Evolutionary conservation across 2,888 invertebrate species (phyloP), one percentile per base, ranked within the genome.

Genomic region (Drosophila nr. fundita): DNA sequence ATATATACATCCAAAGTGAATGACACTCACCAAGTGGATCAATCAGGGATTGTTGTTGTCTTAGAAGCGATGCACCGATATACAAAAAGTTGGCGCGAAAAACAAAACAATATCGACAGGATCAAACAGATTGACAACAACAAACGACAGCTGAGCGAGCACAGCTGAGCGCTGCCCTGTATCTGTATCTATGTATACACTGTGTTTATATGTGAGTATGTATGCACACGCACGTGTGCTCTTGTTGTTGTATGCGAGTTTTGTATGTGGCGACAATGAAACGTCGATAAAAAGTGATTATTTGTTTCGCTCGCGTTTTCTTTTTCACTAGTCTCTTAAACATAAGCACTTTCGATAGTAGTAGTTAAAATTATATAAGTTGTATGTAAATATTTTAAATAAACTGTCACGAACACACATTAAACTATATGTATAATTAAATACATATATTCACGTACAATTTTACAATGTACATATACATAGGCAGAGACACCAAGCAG

Each of bases 111-210:
- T 70, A 27, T 57, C 67, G 58, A 71, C 74, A 78, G 84, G 87
- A 78, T 76, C 75, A 73, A 72, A 42, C 68, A 67, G 71, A 78
- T 78, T 82, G 85, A 78, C 82, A 85, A 84, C 87, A 87, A 85
- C 87, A 87, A 79, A 76, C 73, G 72, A 80, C 85, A 87, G 87
- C 87, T 85, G 86, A 78, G 79, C 76, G 81, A 78, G 79, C 76
- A 81, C 83, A 86, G 83, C 83, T 86, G 73, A 84, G 69, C 74
- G 87, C 62, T 75, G 67, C 48, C 38, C 30, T 60, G 57, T 45
- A 27, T 67, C 45, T 66, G 53, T 53, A 62, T 13, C 24, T 45
- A 45, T 45, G 24, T 45, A 24, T 45, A 45, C 45, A 45, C 24
- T 54, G 62, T 54, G 58, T 63, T 59, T 49, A 42, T 59, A 40